Evolutionary conservation across 2,888 invertebrate species (phyloP).

Genomic region (Catocala sponsa): DNA sequence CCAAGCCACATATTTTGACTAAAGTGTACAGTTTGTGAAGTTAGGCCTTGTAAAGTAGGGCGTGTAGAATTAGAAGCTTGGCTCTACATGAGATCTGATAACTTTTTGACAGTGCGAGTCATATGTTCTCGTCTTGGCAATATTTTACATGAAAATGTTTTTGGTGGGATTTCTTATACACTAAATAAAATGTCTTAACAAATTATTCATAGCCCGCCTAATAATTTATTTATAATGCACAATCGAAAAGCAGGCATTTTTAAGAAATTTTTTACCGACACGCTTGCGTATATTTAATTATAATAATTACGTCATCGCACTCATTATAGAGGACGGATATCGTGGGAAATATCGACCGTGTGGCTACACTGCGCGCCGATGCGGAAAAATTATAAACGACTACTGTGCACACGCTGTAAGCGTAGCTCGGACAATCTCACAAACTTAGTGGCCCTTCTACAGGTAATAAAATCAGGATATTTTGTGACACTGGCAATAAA

Average conservation of each 20-base stretch:
- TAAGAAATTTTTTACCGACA: slow-evolving; percentile 2
- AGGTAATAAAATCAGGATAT: slow-evolving; percentile 6
- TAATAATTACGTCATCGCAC: slow-evolving; percentile 59
- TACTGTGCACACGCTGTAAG: slow-evolving; percentile 34
- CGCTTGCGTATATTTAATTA: slow-evolving; percentile 44
- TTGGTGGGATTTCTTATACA: too few species aligned
- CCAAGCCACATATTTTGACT: too few species aligned
- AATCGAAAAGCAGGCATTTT: background rate
- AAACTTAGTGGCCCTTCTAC: slow-evolving; percentile 1
- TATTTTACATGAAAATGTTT: too few species aligned
- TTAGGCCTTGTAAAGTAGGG: too few species aligned
- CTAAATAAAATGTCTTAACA: too few species aligned
- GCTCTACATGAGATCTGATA: too few species aligned
- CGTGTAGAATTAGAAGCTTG: too few species aligned
- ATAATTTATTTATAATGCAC: too few species aligned
- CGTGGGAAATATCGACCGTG: slow-evolving; percentile 70
- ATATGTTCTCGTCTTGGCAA: too few species aligned
- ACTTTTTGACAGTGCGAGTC: too few species aligned
- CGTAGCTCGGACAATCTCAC: slow-evolving; percentile 21
- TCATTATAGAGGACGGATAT: slow-evolving; percentile 49
- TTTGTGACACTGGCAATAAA: slow-evolving; percentile 5
- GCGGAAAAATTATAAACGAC: slow-evolving; percentile 60
- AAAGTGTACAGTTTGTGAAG: too few species aligned
- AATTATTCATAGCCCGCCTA: too few species aligned
- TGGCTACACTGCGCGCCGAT: slow-evolving; percentile 59